Conservation (phyloP, 2,113 vertebrate species). For the Limnothrissa miodon region DNA sequence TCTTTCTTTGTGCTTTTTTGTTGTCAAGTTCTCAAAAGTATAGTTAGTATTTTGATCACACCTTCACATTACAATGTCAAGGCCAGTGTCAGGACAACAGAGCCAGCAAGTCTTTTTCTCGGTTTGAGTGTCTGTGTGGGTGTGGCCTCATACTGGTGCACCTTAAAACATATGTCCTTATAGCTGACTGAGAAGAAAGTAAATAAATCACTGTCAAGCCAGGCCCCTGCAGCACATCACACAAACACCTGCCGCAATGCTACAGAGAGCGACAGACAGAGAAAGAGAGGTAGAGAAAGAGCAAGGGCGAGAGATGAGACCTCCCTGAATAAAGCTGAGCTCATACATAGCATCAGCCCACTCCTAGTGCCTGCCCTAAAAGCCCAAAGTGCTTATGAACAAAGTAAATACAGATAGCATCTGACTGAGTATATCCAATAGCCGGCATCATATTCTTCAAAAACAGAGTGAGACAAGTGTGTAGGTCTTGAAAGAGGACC, state of each 20-base stretch:
- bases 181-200: slow-evolving; percentile 15
- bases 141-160: slow-evolving; percentile 42
- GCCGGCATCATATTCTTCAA: neutral
- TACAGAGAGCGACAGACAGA: neutral
- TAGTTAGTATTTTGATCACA: too few species aligned
- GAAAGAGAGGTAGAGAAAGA: neutral
- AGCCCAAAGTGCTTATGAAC: neutral
- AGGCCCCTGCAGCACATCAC: slow-evolving; percentile 13
- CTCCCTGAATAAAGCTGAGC: neutral
- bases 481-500: neutral
- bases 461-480: neutral
- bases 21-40: too few species aligned
- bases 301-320: neutral
- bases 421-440: neutral
- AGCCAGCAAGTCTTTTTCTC: neutral
- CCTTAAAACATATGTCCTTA: slow-evolving; percentile 36
- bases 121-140: slow-evolving; percentile 44
- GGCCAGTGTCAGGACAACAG: neutral
- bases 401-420: neutral
- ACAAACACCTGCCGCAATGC: slow-evolving; percentile 4
- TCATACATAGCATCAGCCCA: neutral
- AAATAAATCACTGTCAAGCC: slow-evolving; percentile 22
- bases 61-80: neutral
- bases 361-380: neutral
- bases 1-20: too few species aligned